Evolutionary conservation across 2,797 vertebrate genomes (phyloP).

Genomic region (Argentina silus): DNA sequence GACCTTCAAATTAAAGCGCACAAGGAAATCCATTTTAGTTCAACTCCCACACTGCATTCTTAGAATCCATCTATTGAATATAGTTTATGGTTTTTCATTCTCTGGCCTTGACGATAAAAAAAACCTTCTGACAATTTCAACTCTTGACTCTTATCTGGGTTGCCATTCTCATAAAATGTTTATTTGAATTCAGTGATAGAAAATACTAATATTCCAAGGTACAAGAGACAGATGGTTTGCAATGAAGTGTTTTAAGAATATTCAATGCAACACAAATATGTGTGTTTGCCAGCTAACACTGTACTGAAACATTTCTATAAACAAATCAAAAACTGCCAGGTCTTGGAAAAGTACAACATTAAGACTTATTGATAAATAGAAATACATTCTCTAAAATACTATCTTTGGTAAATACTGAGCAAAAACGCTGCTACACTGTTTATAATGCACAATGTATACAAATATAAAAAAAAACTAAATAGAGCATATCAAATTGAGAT

Average conservation of each 20-base stretch:
- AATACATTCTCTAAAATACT: neutral
- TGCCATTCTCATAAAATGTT: neutral
- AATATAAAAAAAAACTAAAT: neutral
- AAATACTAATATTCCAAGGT: slow-evolving; percentile 8
- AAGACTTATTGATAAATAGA: neutral
- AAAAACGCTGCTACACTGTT: neutral
- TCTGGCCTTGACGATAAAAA: neutral
- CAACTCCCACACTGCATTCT: slow-evolving; percentile 41
- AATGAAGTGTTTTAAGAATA: neutral
- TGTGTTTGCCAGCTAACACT: neutral
- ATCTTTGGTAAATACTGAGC: neutral
- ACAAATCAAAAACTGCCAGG: neutral
- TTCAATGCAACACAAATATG: too few species aligned
- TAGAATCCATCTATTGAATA: slow-evolving; percentile 9
- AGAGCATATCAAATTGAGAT: neutral
- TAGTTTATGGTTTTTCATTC: slow-evolving; percentile 5
- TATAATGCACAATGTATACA: neutral
- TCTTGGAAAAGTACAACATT: neutral
- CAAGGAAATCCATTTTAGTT: slow-evolving; percentile 25
- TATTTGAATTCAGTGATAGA: slow-evolving; percentile 1
- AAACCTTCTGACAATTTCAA: neutral
- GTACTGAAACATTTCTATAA: neutral
- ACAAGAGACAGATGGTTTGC: neutral
- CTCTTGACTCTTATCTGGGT: neutral
- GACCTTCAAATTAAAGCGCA: slow-evolving; percentile 45